These are phyloP conservation scores for Emydocephalus ijimae DNA, from an alignment of 2,113 vertebrate species.

Conservation along the genomic window DNA sequence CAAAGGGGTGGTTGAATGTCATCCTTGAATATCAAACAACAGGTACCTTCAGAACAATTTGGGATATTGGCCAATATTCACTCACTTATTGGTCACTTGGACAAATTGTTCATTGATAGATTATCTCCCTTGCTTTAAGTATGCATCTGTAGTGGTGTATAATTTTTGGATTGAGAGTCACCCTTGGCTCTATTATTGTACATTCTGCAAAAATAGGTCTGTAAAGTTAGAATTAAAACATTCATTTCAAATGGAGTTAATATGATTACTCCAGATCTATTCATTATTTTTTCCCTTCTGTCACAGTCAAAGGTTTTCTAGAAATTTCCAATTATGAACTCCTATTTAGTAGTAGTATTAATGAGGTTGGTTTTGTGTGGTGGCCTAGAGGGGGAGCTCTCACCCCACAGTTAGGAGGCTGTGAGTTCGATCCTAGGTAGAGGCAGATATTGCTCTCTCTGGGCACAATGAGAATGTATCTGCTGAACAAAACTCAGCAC, in stretches of 20 bases:
- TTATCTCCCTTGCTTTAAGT: neutral
- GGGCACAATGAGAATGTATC: too few relatives aligned
- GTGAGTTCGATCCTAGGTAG: too few relatives aligned
- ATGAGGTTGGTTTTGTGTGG: neutral
- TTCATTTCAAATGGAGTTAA: neutral
- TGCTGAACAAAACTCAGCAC: too few relatives aligned
- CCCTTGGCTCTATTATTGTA: neutral
- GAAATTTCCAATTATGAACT: neutral
- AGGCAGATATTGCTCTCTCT: too few relatives aligned
- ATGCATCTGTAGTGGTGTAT: neutral
- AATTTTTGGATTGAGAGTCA: neutral
- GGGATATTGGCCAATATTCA: neutral
- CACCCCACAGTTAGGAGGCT: too few relatives aligned
- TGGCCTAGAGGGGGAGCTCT: too few relatives aligned
- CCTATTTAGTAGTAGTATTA: neutral
- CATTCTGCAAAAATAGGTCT: neutral
- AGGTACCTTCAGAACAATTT: neutral
- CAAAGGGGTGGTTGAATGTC: too few relatives aligned
- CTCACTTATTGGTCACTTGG: neutral
- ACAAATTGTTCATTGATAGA: neutral
- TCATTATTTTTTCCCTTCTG: neutral
- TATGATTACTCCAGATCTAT: neutral
- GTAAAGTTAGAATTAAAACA: neutral
- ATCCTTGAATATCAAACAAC: neutral
- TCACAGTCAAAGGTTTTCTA: neutral